Percentiles rank a stretch among this genome's conserved stretches.
Evolutionary conservation across 1,140 invertebrate species (phyloP).

Genomic region (Zaprionus vittiger): DNA sequence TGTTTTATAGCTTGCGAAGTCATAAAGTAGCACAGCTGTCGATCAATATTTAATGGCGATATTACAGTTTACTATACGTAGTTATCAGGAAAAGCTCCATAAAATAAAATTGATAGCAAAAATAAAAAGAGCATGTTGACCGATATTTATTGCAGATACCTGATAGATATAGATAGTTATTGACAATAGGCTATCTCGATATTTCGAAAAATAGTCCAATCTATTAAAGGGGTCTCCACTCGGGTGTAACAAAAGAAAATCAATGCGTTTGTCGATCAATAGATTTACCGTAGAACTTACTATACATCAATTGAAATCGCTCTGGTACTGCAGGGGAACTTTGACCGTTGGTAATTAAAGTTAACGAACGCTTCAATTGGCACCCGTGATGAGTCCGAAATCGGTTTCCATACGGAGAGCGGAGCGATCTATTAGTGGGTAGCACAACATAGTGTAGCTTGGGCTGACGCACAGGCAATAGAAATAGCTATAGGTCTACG

Average conservation of each 20-base stretch:
- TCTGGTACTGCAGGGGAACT: constrained; percentile 34
- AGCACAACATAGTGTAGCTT: constrained; percentile 4
- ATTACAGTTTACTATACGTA: neutral
- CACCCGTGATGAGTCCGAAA: constrained; percentile 25
- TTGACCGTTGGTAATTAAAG: constrained; percentile 67
- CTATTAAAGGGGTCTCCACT: neutral
- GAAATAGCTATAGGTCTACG: constrained; percentile 8
- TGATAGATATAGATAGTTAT: neutral
- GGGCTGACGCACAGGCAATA: constrained; percentile 24
- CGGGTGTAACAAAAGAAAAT: neutral
- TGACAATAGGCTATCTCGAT: neutral
- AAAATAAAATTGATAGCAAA: neutral
- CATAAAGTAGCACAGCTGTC: neutral
- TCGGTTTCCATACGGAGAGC: constrained; percentile 31
- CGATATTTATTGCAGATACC: constrained; percentile 2
- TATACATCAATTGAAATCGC: constrained; percentile 35
- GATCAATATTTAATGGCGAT: neutral
- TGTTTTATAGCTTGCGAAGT: neutral
- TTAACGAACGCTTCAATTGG: constrained; percentile 75
- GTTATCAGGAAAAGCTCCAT: neutral
- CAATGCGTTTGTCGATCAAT: neutral
- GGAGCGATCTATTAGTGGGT: constrained; percentile 12
- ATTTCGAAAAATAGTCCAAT: neutral
- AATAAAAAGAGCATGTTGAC: neutral
- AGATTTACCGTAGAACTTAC: constrained; percentile 23